Evolutionary conservation across 2,888 invertebrate genomes (phyloP).

Genomic region (Sepiola atlantica): DNA sequence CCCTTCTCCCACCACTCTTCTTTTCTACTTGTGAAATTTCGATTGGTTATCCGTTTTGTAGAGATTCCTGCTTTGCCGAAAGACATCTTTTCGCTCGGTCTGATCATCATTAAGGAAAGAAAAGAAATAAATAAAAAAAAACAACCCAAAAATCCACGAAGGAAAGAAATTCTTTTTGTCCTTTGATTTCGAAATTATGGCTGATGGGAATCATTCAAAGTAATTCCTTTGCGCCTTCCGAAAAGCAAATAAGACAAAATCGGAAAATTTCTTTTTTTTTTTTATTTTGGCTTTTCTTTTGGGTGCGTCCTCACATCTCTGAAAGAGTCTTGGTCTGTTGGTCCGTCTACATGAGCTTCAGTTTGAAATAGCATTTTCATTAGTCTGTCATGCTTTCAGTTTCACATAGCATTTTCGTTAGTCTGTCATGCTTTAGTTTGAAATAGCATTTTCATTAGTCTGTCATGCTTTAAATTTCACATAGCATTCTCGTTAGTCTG

Average conservation of each 20-base stretch:
- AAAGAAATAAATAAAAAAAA: background rate
- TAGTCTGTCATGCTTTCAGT: too few relatives aligned
- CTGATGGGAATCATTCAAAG: background rate
- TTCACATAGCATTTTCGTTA: too few relatives aligned
- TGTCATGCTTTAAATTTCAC: too few relatives aligned
- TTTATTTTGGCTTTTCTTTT: too few relatives aligned
- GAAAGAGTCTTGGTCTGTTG: too few relatives aligned
- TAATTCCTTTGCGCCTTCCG: background rate
- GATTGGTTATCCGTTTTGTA: background rate
- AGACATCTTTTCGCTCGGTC: background rate
- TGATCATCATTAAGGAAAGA: background rate
- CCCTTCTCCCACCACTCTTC: background rate
- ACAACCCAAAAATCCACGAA: background rate
- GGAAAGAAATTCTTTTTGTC: background rate
- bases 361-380: too few relatives aligned
- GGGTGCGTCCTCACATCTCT: too few relatives aligned
- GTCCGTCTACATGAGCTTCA: too few relatives aligned
- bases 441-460: too few relatives aligned
- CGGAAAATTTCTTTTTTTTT: too few relatives aligned
- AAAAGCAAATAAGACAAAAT: background rate
- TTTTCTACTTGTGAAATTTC: background rate
- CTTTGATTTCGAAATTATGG: background rate
- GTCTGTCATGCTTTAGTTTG: too few relatives aligned
- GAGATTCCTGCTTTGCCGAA: background rate
- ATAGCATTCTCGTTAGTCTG: too few relatives aligned